Evolutionary conservation across 1,140 invertebrate genomes (phyloP), one percentile per base, ranked within the genome.

Genomic region (Polyergus mexicanus): DNA sequence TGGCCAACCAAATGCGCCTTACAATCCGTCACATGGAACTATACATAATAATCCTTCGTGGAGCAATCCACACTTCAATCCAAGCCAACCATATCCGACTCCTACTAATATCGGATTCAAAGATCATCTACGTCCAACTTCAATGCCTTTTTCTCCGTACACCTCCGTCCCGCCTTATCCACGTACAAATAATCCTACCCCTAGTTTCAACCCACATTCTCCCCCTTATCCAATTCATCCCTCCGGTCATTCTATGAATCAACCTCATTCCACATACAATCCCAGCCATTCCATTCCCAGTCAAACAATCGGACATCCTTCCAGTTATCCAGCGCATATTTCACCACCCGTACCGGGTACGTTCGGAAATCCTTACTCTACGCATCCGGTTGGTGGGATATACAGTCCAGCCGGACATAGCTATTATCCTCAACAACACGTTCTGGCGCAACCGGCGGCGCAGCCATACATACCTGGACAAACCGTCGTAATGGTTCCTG

Each of bases 381-480:
- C 63, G 10, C 86, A 88, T 38, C 44, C 80, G 32, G 13, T 66
- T 11, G 74, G 51, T 2, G 35, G 41, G 47, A 13, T 56, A 56
- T 87, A 87, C 16, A 28, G 72, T 68, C 13, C 87, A 41, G n/a
- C 72, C 47, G 85, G 86, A 69, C 84, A 76, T 32, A 25, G 44
- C n/a, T 76, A 85, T 22, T 91, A 92, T 71, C 91, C 91, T 25
- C 92, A 91, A 76, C 91, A 92, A 32, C 91, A 93, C 3, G 83
- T 90, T 75, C 54, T 91, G 16, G 88, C 90, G 16, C 93, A 93
- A 72, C 92, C 92, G 35, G 90, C 92, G 22, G 62, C 66, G 13
- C 92, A 92, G 28, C 91, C 92, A 0, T 92, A 88, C 16, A 75
- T 92, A 65, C 90, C 94, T n/a, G 92, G 93, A 7, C 94, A 93